Base-by-base conservation (phyloP, 2,888 invertebrate species). In the Phanerotoma sp. region DNA sequence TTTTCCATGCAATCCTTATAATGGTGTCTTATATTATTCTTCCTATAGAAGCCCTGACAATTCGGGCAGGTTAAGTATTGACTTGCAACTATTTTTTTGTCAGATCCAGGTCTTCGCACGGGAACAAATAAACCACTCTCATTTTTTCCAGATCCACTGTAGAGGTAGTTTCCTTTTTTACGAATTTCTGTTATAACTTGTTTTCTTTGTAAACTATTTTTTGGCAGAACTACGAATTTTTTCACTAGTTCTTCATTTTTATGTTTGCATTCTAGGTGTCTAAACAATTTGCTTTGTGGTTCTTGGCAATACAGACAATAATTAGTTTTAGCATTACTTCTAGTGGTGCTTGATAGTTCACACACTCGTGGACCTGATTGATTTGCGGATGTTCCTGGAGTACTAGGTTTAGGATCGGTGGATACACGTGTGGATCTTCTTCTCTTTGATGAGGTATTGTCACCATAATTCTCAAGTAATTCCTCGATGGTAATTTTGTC, bases 11-110 rank as follows among this genome's bases (percentile, higher is more conserved):
- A 64, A 42, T 51, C 51, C 20, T 32, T 33, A 13, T 35, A 55
- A 44, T 65, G 64, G 22, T 60, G 45, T 33, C 61, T 52, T 10
- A 65, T 50, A 25, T 56, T 60, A 9, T 53, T 54, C 11, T 56
- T 60, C 1, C 58, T 47, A 30, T 57, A 63, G n/a, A 45, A 45
- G 28, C 62, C 65, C 38, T 56, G 57, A 44, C 65, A 63, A 13
- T 50, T 55, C 13, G 59, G 49, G 42, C 64, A 66, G 3, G 51
- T 44, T 41, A 13, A 46, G 33, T 58, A 66, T 50, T 62, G 30
- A 4, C 15, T 37, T 22, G 54, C 58, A 9, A 22, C 7, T 11
- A 38, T 48, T 5, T 37, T 41, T 35, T 33, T 21, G 10, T 41
- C 28, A 4, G 13, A 7, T 35, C 37, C 54, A 5, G 58, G 59